Evolutionary conservation across 2,113 vertebrate species (phyloP), one percentile per base, ranked within the genome.

Genomic region (Albula glossodonta): DNA sequence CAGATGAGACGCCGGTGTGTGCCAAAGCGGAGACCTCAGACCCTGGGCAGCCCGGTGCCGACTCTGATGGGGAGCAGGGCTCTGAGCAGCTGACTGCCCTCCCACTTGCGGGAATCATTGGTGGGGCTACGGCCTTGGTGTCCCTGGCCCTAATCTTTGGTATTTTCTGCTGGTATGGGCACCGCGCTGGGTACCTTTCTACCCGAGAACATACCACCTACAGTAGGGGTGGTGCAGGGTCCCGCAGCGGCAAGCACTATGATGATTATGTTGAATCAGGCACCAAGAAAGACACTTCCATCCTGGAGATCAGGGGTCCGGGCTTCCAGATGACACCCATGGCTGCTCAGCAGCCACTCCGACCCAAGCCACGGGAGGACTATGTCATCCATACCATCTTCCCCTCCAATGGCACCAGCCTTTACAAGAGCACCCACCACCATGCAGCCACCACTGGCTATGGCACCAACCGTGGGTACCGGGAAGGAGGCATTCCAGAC

Each of bases 261-360:
- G 97, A 97, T 11, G 96, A 97, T 93, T 98, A 97, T 79, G 92
- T 97, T 85, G 97, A 98, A 90, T 97, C 97, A 0, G 97, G 97
- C 83, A 98, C 97, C 88, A 98, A 98, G 94, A 98, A 98, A 93
- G 97, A 98, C 90, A 97, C 96, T 87, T 98, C 97, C 84, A 98
- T 98, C 88, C 93, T 98, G 92, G 97, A 98, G 86, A 97, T 98
- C 88, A 95, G 96, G 13, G 96, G 96, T 49, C 96, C 96, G 0
- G 97, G 97, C 80, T 95, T 98, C 85, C 97, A 97, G 91, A 98
- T 98, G 97, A 96, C 97, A 77, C 96, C 97, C 78, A 93, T 96
- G 94, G 90, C 94, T 57, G 96, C 97, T 89, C 96, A 97, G 5
- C 97, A 97, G 92, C 93, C 92, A 31, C 93, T 97, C 92, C 57